Percentiles rank a stretch among this genome's conserved stretches.
Evolutionary conservation across 2,888 invertebrate genomes (phyloP).

Genomic region (Synergus laeviventris): DNA sequence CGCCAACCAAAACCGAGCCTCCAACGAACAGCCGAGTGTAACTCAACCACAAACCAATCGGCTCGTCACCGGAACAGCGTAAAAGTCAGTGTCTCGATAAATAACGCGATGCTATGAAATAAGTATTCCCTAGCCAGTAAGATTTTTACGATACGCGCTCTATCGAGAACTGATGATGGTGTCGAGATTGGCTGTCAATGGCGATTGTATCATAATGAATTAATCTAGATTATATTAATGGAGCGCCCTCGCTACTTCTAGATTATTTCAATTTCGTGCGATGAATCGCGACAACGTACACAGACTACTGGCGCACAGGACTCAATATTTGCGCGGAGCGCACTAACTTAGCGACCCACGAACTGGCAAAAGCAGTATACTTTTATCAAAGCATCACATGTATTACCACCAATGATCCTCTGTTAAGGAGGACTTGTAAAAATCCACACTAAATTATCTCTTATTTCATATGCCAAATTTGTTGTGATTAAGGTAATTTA

Average conservation of each 20-base stretch:
- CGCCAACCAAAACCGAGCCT: conserved; percentile 50
- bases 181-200: conserved; percentile 54
- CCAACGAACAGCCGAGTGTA: conserved; percentile 48
- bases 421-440: neutral
- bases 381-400: conserved; percentile 1
- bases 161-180: conserved; percentile 62
- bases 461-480: conserved; percentile 27
- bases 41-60: conserved; percentile 63
- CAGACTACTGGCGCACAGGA: conserved; percentile 55
- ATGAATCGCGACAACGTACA: conserved; percentile 45
- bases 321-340: conserved; percentile 40
- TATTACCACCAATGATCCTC: neutral
- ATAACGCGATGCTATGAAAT: conserved; percentile 53
- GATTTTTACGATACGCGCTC: conserved; percentile 72
- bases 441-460: conserved; percentile 22
- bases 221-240: conserved; percentile 48
- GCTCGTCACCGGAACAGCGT: conserved; percentile 72
- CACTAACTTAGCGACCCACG: neutral
- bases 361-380: neutral
- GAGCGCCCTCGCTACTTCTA: conserved; percentile 46
- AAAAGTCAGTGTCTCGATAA: conserved; percentile 50
- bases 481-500: neutral
- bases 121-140: conserved; percentile 74
- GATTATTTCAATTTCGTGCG: conserved; percentile 41
- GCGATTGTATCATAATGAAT: conserved; percentile 44